Base-by-base conservation (phyloP, 2,797 vertebrate genomes). In the Enteromius radiatus region DNA sequence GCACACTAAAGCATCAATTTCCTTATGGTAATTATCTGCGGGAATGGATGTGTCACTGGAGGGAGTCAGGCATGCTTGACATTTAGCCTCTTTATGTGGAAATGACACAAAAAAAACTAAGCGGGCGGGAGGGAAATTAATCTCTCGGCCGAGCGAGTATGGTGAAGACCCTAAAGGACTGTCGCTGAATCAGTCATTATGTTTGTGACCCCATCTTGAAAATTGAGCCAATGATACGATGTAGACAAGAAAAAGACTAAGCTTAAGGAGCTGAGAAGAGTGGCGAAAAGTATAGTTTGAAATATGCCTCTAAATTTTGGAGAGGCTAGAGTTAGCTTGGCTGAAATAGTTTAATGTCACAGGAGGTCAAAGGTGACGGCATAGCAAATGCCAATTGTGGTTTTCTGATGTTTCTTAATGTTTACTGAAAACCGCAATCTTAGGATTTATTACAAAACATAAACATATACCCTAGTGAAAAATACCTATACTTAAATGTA, bases 21-120 rank as follows among this genome's bases (percentile, higher is more conserved):
- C 97, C 97, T 97, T 98, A 98, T 98, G 98, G 97, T 99, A 99
- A 99, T 99, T 98, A 99, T 98, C 96, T 98, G 96, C 96, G 96
- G 97, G 97, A 97, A 98, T 98, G 96, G 96, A 98, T 96, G 96
- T 99, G 97, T 99, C 97, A 97, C 96, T 96, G 94, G 96, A 95
- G 95, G 96, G 96, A 97, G 93, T 93, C 94, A 94, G 97, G 97
- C 97, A 96, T 96, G 96, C 96, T 97, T 98, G 97, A 98, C 97
- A 99, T 97, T 98, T 97, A 97, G 95, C 97, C 97, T 98, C 95
- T 97, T 96, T 96, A 97, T 96, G 96, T 95, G 91, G 96, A 96
- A 96, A 96, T 95, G 95, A 97, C 96, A 96, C 95, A 96, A 96
- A 96, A 96, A 96, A 67, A 76, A 63, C 97, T 96, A 97, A 97